These are phyloP conservation scores for Coelopa frigida DNA, from an alignment of 1,140 invertebrate genomes.

Conservation along the genomic window DNA sequence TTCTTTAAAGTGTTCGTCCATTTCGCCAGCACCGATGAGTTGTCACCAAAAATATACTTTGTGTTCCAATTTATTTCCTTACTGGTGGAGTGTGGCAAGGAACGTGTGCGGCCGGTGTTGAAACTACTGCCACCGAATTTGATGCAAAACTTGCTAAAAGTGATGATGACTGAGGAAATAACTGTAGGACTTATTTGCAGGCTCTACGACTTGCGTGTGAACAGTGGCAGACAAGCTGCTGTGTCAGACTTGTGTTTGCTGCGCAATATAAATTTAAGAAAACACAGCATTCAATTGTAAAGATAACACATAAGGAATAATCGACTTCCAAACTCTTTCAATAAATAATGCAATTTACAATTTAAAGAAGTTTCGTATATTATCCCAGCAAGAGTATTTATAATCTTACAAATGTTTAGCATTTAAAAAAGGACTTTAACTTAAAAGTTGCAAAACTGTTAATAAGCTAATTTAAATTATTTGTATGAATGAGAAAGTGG, in stretches of 20 bases:
- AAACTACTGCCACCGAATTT: conserved; percentile 71
- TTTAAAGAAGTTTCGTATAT: too few species aligned
- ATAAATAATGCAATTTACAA: too few species aligned
- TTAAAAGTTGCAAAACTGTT: too few species aligned
- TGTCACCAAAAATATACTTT: conserved; percentile 80
- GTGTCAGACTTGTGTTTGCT: conserved; percentile 74
- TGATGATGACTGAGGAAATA: conserved; percentile 45
- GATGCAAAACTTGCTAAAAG: conserved; percentile 71
- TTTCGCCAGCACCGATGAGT: conserved; percentile 64
- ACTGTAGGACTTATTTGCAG: conserved; percentile 48
- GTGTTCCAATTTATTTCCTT: conserved; percentile 76
- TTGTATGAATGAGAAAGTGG: too few species aligned
- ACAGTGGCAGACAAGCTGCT: conserved; percentile 65
- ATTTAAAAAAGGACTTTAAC: too few species aligned
- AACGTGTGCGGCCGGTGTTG: conserved; percentile 65
- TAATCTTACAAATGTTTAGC: too few species aligned
- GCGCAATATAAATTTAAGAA: conserved; percentile 64
- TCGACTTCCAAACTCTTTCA: background rate
- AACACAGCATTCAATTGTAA: conserved; percentile 37
- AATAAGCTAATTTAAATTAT: too few species aligned
- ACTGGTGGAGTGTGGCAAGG: conserved; percentile 70
- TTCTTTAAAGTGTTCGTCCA: conserved; percentile 66
- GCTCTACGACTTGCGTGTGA: conserved; percentile 68
- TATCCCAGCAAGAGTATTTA: too few species aligned
- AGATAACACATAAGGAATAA: conserved; percentile 13